A percentile compares a stretch with the other conserved stretches of the same genome.
Evolutionary conservation across 2,888 invertebrate species (phyloP).

Genomic region (Marasmarcha lunaedactyla): DNA sequence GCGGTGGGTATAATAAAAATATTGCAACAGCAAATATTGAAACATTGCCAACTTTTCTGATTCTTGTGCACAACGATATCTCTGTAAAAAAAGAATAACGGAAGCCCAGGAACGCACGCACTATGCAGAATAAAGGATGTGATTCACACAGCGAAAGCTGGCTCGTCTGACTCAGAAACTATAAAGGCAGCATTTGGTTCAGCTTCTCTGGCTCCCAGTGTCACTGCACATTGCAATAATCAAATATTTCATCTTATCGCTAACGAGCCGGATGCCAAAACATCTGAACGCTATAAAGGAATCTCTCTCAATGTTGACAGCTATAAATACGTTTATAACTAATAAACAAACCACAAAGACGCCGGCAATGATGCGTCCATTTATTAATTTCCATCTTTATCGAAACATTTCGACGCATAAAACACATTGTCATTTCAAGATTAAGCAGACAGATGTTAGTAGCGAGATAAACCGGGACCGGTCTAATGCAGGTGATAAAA

Average conservation of each 20-base stretch:
- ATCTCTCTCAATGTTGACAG: not conserved
- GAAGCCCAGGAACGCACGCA: constrained; percentile 34
- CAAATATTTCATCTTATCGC: not conserved
- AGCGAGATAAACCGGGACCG: constrained; percentile 31
- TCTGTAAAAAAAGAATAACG: constrained; percentile 44
- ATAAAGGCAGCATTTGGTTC: not conserved
- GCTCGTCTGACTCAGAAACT: not conserved
- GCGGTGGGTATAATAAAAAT: no score
- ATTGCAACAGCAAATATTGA: not conserved
- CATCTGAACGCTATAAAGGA: not conserved
- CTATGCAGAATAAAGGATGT: constrained; percentile 36
- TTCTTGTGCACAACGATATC: not conserved
- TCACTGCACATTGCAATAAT: not conserved
- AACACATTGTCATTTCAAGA: constrained; percentile 15
- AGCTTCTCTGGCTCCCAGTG: not conserved
- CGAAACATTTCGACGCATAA: constrained; percentile 37
- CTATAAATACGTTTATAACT: no score
- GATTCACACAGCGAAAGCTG: constrained; percentile 45
- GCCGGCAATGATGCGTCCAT: not conserved
- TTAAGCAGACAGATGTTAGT: constrained; percentile 36
- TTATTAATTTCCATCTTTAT: constrained; percentile 28
- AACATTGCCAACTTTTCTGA: not conserved
- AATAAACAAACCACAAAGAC: no score
- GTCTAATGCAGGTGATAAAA: constrained; percentile 54
- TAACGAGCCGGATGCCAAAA: not conserved